These are phyloP conservation scores for Sinocyclocheilus maitianheensis DNA, from an alignment of 2,113 vertebrate species.

Conservation along the genomic window DNA sequence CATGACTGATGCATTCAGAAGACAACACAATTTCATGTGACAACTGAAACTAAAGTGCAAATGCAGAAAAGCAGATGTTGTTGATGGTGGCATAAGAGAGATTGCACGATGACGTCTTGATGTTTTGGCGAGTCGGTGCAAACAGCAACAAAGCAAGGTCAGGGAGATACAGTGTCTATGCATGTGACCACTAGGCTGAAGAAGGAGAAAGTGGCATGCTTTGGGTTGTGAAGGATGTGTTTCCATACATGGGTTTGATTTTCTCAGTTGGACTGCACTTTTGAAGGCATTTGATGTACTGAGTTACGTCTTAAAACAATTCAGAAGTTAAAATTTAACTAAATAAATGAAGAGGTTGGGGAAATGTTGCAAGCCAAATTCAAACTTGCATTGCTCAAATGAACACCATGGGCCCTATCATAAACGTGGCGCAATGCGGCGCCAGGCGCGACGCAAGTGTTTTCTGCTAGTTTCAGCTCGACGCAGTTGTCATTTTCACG, in stretches of 20 bases:
- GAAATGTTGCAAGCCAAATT: neutral
- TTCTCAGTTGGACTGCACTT: neutral
- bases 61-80: neutral
- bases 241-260: neutral
- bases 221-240: neutral
- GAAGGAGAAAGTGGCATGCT: neutral
- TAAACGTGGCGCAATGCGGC: no score
- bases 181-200: neutral
- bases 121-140: neutral
- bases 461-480: no score
- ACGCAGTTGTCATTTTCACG: no score
- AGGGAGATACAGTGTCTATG: neutral
- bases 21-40: neutral
- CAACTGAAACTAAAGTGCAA: neutral
- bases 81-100: conserved; percentile 23
- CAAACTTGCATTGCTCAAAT: neutral
- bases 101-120: neutral
- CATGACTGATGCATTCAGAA: neutral
- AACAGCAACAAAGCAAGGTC: conserved; percentile 7
- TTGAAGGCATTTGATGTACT: neutral
- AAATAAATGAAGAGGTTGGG: neutral
- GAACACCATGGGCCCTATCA: neutral
- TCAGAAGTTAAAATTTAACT: neutral
- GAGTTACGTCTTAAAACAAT: no score
- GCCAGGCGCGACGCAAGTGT: no score